Evolutionary conservation across 2,113 vertebrate genomes (phyloP).

Genomic region (Pantherophis guttatus): DNA sequence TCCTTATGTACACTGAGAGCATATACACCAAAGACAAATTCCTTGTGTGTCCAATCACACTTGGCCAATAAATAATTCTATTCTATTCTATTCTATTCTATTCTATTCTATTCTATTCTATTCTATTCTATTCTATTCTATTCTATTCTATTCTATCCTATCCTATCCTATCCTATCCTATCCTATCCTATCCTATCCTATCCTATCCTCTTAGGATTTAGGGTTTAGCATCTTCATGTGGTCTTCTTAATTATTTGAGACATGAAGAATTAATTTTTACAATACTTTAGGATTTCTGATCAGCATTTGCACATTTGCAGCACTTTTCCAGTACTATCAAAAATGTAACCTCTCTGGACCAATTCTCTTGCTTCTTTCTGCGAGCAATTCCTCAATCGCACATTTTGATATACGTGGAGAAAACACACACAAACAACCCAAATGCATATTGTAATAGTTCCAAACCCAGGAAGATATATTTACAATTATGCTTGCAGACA

Average conservation of each 20-base stretch:
- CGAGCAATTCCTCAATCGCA: conserved; percentile 13
- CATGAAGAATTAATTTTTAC: background rate
- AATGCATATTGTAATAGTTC: conserved; percentile 23
- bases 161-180: no score
- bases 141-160: no score
- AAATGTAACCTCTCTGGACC: background rate
- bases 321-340: background rate
- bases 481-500: conserved; percentile 64
- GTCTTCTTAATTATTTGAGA: background rate
- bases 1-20: no score
- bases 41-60: no score
- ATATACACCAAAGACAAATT: no score
- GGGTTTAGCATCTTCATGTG: no score
- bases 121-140: no score
- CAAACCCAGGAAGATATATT: conserved; percentile 56
- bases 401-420: conserved; percentile 54
- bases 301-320: background rate
- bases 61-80: no score
- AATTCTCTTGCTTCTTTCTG: background rate
- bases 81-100: no score
- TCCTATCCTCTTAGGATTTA: no score
- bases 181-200: no score
- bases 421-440: background rate
- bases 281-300: background rate
- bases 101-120: no score